Conservation (phyloP, 1,140 invertebrate species). For the Pachypeltis micranthus region DNA sequence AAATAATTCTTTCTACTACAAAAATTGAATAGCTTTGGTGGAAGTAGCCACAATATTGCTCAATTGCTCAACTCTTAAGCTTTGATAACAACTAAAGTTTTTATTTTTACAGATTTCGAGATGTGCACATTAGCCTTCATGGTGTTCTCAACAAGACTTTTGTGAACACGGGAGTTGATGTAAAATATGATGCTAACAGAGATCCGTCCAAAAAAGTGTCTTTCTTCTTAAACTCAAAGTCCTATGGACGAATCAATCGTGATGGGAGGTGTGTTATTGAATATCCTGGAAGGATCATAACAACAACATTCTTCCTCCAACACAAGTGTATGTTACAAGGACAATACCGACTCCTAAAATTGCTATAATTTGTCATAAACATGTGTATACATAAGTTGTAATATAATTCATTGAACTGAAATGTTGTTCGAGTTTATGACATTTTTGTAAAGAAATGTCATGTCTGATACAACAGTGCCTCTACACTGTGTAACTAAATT, state of each 20-base stretch:
- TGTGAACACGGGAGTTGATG: constrained; percentile 50
- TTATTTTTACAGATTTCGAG: constrained; percentile 44
- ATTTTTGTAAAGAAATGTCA: too few relatives aligned
- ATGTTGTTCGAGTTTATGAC: too few relatives aligned
- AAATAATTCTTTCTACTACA: too few relatives aligned
- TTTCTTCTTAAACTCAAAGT: constrained; percentile 39
- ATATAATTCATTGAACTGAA: too few relatives aligned
- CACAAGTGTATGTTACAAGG: constrained; percentile 11
- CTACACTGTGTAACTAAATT: too few relatives aligned
- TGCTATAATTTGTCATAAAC: too few relatives aligned
- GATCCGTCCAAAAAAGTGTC: constrained; percentile 58
- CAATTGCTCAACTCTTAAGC: too few relatives aligned
- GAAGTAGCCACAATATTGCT: too few relatives aligned
- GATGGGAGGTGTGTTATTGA: constrained; percentile 47
- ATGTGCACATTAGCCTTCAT: constrained; percentile 52
- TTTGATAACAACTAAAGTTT: neutral
- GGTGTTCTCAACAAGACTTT: constrained; percentile 41
- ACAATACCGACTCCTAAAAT: too few relatives aligned
- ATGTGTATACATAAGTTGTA: too few relatives aligned
- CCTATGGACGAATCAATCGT: constrained; percentile 42
- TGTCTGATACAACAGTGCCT: too few relatives aligned
- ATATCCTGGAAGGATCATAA: constrained; percentile 58
- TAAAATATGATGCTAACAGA: constrained; percentile 72
- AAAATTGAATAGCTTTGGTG: too few relatives aligned
- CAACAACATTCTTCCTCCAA: constrained; percentile 27